phyloP scores from a whole-genome alignment of 2,113 vertebrate species.

The Alethe diademata region DNA sequence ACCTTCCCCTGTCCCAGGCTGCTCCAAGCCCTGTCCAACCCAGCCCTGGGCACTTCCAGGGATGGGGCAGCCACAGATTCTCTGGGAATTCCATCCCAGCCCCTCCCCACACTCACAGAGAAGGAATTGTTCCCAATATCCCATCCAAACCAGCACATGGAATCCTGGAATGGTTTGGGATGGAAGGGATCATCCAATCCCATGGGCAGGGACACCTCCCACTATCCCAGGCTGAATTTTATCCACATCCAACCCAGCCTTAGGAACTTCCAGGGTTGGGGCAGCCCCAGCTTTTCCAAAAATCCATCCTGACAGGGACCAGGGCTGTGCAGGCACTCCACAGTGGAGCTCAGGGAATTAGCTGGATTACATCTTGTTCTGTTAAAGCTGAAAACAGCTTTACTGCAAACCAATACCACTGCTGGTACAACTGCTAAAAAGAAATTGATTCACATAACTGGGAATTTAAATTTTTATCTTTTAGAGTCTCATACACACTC shows the following conservation, averaged over 20 bases:
- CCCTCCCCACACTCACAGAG: background rate
- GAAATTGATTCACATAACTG: background rate
- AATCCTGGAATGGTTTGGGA: background rate
- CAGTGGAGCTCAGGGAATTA: background rate
- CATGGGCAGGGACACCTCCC: background rate
- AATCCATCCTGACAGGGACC: background rate
- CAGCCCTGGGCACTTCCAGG: background rate
- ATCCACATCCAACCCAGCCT: background rate
- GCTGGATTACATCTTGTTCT: background rate
- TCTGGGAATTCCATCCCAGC: background rate
- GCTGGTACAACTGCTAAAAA: background rate
- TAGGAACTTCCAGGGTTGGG: background rate
- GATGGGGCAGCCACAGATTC: background rate
- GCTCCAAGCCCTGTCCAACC: background rate
- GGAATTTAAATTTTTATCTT: conserved; percentile 40
- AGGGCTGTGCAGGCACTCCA: background rate
- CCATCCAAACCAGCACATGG: background rate
- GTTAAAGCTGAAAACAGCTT: conserved; percentile 1
- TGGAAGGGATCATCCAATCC: background rate
- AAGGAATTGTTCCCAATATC: background rate
- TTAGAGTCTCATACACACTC: background rate
- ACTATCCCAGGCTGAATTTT: background rate
- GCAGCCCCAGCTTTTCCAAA: background rate
- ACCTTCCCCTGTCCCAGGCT: background rate
- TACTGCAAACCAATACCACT: conserved; percentile 1